Evolutionary conservation across 2,113 vertebrate species (phyloP).

Genomic region (Antigone vipio): DNA sequence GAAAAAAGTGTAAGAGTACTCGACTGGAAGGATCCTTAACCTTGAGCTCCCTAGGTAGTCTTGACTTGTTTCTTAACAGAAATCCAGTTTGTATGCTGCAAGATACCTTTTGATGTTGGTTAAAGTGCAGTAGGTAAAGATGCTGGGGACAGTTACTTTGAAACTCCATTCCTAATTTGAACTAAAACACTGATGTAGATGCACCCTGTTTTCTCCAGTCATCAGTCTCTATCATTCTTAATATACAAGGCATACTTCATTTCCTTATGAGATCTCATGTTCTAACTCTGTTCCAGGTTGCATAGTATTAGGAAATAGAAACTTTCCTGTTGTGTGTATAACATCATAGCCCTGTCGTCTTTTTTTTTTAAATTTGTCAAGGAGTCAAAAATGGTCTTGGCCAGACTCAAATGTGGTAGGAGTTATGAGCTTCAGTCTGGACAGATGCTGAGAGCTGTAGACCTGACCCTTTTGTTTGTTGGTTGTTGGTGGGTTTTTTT

Average conservation of each 20-base stretch:
- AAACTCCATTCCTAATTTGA: background rate
- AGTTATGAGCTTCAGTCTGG: background rate
- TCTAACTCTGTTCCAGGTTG: background rate
- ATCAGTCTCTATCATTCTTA: background rate
- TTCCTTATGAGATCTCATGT: background rate
- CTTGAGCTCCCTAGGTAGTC: background rate
- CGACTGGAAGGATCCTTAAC: background rate
- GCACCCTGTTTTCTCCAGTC: background rate
- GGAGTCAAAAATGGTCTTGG: background rate
- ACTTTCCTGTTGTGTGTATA: background rate
- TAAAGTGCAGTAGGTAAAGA: background rate
- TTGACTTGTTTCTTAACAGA: background rate
- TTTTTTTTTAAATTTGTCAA: background rate
- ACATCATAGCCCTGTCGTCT: background rate
- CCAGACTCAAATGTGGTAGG: background rate
- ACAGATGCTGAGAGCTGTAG: background rate
- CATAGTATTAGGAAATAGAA: background rate
- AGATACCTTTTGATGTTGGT: background rate
- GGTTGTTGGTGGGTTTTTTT: background rate
- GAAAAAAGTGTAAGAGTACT: background rate
- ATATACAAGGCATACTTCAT: background rate
- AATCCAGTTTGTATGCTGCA: background rate
- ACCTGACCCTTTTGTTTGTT: background rate
- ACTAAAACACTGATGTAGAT: background rate
- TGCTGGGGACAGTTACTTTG: background rate